Evolutionary conservation across 2,888 invertebrate genomes (phyloP), one percentile per base, ranked within the genome.

Genomic region (Siphlonurus alternatus): DNA sequence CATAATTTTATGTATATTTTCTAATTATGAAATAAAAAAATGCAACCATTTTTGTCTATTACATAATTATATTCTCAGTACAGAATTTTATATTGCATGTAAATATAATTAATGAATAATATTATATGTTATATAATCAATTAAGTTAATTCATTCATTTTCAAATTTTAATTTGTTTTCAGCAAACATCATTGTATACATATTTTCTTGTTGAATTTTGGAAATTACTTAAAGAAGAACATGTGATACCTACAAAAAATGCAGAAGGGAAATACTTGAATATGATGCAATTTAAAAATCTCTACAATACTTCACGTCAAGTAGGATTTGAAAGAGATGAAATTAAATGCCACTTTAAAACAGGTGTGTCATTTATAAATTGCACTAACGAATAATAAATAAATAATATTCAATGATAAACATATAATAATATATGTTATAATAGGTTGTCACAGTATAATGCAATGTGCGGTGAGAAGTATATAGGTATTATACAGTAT

Each of bases 261-360:
- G 71, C 73, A 61, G 75, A 74, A 62, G 68, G 67, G 10, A 54
- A 76, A 1, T 77, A 73, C 64, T 78, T 79, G 71, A 76, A 78
- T 2, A 80, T 81, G 70, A 70, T 74, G 1, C 73, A 80, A 70
- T 82, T 78, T 68, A 76, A 76, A 59, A 71, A 76, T 2, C 75
- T 83, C 63, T 82, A 77, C 70, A 81, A 79, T 61, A 78, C 81
- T 0, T 71, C 74, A 2, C 73, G 81, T 2, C 68, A 77, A 20
- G 80, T 80, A 1, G 78, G 79, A 19, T 71, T 74, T 62, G 70
- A 70, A 7, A 69, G 71, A 60, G 80, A 80, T 73, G 73, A 70
- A 63, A 70, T 77, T 19, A 73, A 74, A 60, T 71, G 71, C 38
- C 74, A 79, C 69, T 79, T 78, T 69, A 74, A 73, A 70, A 76